Percentiles rank a stretch among this genome's conserved stretches.
phyloP scores from a whole-genome alignment of 2,113 vertebrate species.

The Chitala chitala region DNA sequence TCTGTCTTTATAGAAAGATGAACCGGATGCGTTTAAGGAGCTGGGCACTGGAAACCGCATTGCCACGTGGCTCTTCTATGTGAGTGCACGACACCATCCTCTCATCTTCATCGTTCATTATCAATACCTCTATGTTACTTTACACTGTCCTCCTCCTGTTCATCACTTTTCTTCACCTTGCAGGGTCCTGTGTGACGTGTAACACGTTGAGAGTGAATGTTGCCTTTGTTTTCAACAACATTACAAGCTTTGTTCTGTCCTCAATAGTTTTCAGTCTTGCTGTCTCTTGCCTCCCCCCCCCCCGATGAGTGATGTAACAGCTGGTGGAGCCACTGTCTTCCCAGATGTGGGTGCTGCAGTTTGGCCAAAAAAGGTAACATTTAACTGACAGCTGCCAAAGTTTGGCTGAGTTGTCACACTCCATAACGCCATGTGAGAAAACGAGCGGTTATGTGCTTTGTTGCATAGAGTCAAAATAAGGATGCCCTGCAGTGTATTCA shows the following conservation, averaged over 20 bases:
- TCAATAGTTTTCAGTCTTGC: not conserved
- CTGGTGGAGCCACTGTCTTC: slow-evolving; percentile 95
- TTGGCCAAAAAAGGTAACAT: slow-evolving; percentile 86
- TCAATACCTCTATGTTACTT: too few species aligned
- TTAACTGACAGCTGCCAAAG: not conserved
- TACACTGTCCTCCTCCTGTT: not conserved
- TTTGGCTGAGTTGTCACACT: not conserved
- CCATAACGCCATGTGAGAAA: too few species aligned
- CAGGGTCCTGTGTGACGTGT: too few species aligned
- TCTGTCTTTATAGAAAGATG: slow-evolving; percentile 83
- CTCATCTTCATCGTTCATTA: not conserved
- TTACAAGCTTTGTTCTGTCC: not conserved
- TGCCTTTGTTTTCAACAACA: not conserved
- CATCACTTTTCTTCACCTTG: not conserved
- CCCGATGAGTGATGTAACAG: slow-evolving; percentile 93
- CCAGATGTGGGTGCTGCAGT: slow-evolving; percentile 93
- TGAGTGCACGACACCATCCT: slow-evolving; percentile 62
- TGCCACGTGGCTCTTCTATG: slow-evolving; percentile 97
- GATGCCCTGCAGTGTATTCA: not conserved
- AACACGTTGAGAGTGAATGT: not conserved
- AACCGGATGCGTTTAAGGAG: slow-evolving; percentile 97
- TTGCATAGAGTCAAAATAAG: not conserved
- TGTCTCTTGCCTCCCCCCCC: slow-evolving; percentile 23
- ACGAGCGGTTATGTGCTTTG: not conserved
- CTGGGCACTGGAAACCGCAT: slow-evolving; percentile 95